Base-by-base conservation (phyloP, 2,113 vertebrate species). In the Triplophysa siluroides region DNA sequence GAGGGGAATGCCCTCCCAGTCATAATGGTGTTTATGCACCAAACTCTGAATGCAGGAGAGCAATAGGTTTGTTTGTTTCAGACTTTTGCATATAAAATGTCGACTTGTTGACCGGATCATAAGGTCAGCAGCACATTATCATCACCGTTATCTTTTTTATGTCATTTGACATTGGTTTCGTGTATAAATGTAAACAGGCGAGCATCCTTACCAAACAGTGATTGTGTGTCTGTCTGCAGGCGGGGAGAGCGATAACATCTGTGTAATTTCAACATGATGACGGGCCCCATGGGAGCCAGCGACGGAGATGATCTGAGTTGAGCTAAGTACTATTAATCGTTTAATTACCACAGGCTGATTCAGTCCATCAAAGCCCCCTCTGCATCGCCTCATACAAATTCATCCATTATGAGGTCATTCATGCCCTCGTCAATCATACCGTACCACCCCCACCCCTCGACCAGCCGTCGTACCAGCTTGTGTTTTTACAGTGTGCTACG, bases 331-430 rank as follows among this genome's bases (percentile, higher is more conserved):
- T 82, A 82, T 81, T 81, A 84, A 84, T 84, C 72, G 77, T 82
- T 84, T 84, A 82, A 84, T 84, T 82, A 82, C 80, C 83, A 82
- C 77, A 82, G 72, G 76, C 83, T 84, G 80, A 84, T 84, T 84
- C 80, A 82, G 81, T 82, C 83, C 79, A 84, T 84, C 79, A 84
- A 79, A 78, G 67, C 70, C 78, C 52, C 43, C 71, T 75, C 47
- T 72, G 72, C 65, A 76, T 81, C 66, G 61, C 65, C 79, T 78
- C 70, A 66, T 78, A 75, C 79, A 81, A 82, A 82, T 82, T 63
- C 81, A 82, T 72, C 52, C 69, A 66, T 72, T 67, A 78, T 71
- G 76, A 84, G 76, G 80, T 84, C 70, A 79, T 58, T 81, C 71
- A 54, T 79, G 80, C 43, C 47, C 69, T 54, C 70, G 61, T 82